Evolutionary conservation across 1,140 invertebrate genomes (phyloP).

Genomic region (Holotrichia oblita): DNA sequence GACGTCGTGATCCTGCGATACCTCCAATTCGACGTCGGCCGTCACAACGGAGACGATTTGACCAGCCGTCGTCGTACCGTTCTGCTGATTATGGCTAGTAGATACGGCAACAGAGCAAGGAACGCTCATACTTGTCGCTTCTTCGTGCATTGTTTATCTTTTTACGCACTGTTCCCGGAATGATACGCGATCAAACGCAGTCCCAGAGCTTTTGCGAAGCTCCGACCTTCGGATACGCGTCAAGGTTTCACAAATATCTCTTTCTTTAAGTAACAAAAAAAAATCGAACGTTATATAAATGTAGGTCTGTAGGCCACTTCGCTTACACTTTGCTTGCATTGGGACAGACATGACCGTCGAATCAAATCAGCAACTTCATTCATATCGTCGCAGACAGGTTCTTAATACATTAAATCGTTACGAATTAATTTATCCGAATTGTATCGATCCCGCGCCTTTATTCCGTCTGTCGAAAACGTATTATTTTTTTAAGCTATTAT

Average conservation of each 20-base stretch:
- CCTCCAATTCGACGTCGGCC: slow-evolving; percentile 56
- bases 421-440: neutral
- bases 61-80: slow-evolving; percentile 47
- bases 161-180: slow-evolving; percentile 58
- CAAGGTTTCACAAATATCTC: slow-evolving; percentile 61
- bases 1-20: slow-evolving; percentile 52
- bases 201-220: slow-evolving; percentile 59
- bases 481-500: neutral
- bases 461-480: neutral
- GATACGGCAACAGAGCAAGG: slow-evolving; percentile 63
- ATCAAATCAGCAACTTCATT: slow-evolving; percentile 57
- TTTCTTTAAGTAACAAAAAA: slow-evolving; percentile 61
- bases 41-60: slow-evolving; percentile 52
- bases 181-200: slow-evolving; percentile 55
- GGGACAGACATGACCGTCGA: slow-evolving; percentile 59
- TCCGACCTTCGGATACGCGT: slow-evolving; percentile 60
- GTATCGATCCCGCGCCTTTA: too few relatives aligned
- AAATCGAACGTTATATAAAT: slow-evolving; percentile 70
- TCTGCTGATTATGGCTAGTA: slow-evolving; percentile 58
- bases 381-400: slow-evolving; percentile 48
- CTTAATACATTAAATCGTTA: neutral
- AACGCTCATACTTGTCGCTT: slow-evolving; percentile 62
- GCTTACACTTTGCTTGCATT: slow-evolving; percentile 70
- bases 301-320: slow-evolving; percentile 77
- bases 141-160: slow-evolving; percentile 62